Evolutionary conservation across 2,888 invertebrate genomes (phyloP).

Genomic region (Herminia tarsipennalis): DNA sequence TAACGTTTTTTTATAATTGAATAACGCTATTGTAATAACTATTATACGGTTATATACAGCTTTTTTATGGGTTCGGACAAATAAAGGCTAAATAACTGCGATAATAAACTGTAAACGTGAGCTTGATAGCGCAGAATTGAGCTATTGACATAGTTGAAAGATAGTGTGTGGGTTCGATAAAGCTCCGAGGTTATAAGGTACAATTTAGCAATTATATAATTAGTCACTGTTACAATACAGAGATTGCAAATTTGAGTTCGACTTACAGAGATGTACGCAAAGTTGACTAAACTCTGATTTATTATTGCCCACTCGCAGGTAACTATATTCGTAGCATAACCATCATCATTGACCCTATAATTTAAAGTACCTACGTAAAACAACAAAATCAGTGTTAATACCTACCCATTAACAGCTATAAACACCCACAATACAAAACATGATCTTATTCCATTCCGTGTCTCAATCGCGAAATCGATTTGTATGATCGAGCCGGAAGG

Average conservation of each 20-base stretch:
- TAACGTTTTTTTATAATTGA: slow-evolving; percentile 23
- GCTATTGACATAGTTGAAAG: slow-evolving; percentile 11
- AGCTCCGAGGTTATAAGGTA: not conserved
- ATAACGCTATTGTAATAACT: slow-evolving; percentile 15
- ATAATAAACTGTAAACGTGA: slow-evolving; percentile 7
- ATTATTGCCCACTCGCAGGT: too few species aligned
- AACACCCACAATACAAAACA: slow-evolving; percentile 13
- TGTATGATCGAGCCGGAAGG: slow-evolving; percentile 47
- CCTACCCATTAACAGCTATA: slow-evolving; percentile 6
- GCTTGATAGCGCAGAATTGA: slow-evolving; percentile 11
- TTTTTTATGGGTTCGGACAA: slow-evolving; percentile 10
- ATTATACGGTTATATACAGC: slow-evolving; percentile 21
- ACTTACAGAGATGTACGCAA: too few species aligned
- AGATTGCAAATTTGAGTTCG: too few species aligned
- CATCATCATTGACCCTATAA: not conserved
- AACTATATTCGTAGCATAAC: too few species aligned
- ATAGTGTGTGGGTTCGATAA: not conserved
- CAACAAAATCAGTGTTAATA: slow-evolving; percentile 3
- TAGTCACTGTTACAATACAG: too few species aligned
- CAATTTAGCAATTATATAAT: too few species aligned
- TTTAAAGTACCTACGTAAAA: slow-evolving; percentile 1
- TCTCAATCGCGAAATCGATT: slow-evolving; percentile 49
- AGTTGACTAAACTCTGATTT: too few species aligned
- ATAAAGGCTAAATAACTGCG: slow-evolving; percentile 18
- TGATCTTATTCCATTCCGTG: slow-evolving; percentile 37